Conservation (phyloP, 2,113 vertebrate species). For the Tonatia bakeri region DNA sequence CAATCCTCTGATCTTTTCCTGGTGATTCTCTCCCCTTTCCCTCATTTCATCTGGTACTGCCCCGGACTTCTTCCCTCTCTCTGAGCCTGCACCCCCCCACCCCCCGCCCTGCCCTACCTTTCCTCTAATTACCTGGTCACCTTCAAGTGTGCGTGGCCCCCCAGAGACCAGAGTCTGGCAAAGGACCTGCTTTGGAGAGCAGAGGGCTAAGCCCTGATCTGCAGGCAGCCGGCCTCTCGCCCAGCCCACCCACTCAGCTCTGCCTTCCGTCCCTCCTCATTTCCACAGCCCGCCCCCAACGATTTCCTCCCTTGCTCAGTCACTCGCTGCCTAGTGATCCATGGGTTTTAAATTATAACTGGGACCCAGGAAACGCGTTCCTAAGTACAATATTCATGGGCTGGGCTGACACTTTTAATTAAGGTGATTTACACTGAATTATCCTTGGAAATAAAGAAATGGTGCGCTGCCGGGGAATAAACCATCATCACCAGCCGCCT, state of each 20-base stretch:
- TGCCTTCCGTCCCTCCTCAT: slow-evolving; percentile 53
- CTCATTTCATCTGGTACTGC: not conserved
- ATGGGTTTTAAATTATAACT: slow-evolving; percentile 89
- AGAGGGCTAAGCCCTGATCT: not conserved
- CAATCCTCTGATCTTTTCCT: not conserved
- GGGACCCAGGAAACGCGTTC: slow-evolving; percentile 87
- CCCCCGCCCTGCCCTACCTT: not conserved
- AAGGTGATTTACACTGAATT: slow-evolving; percentile 90
- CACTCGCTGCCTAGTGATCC: slow-evolving; percentile 81
- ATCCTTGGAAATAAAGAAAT: slow-evolving; percentile 89
- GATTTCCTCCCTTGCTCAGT: slow-evolving; percentile 69
- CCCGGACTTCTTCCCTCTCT: not conserved
- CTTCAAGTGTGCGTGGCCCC: not conserved
- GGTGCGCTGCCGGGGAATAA: slow-evolving; percentile 86
- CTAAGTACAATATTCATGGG: slow-evolving; percentile 85
- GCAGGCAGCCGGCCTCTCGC: not conserved
- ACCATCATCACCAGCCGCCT: slow-evolving; percentile 85
- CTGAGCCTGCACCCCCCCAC: not conserved
- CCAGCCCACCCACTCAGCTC: slow-evolving; percentile 31
- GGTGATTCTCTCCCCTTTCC: not conserved
- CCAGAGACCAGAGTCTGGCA: not conserved
- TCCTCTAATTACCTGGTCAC: not conserved
- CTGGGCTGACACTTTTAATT: slow-evolving; percentile 89
- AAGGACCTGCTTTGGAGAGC: not conserved
- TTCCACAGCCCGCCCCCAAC: slow-evolving; percentile 66